These are phyloP conservation scores for Neosalanx taihuensis DNA, from an alignment of 2,797 vertebrate species.

Conservation along the genomic window DNA sequence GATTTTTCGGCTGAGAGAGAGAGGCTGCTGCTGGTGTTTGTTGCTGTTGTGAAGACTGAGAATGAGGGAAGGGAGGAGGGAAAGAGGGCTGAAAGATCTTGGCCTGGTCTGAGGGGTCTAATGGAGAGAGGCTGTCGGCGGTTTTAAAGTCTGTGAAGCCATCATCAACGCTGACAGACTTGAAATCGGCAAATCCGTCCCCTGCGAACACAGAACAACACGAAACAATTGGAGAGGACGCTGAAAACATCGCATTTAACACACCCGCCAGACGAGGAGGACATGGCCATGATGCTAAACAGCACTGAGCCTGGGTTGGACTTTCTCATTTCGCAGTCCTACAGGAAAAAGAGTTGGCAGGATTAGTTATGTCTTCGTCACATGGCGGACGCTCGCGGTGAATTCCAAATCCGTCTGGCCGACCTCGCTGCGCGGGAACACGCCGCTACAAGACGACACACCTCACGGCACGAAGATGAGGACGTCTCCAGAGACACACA, in stretches of 20 bases:
- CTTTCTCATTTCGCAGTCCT: conserved; percentile 40
- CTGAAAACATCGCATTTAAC: conserved; percentile 31
- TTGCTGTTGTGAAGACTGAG: conserved; percentile 71
- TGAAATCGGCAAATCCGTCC: conserved; percentile 94
- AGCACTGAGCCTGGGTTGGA: conserved; percentile 20
- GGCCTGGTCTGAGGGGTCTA: conserved; percentile 87
- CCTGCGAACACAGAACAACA: conserved; percentile 69
- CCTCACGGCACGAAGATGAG: conserved; percentile 49
- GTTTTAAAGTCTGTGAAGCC: conserved; percentile 99
- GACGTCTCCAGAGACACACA: conserved; percentile 20
- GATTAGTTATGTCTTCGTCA: conserved; percentile 37
- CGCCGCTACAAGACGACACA: conserved; percentile 15
- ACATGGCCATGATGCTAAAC: conserved; percentile 17
- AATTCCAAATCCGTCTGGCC: conserved; percentile 18
- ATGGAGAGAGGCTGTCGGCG: conserved; percentile 90
- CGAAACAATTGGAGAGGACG: conserved; percentile 38
- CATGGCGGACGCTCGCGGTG: conserved; percentile 14
- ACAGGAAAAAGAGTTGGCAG: conserved; percentile 25
- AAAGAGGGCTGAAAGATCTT: conserved; percentile 85
- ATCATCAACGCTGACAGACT: conserved; percentile 84
- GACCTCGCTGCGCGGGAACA: conserved; percentile 12
- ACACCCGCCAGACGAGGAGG: not conserved
- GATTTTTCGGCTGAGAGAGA: conserved; percentile 80
- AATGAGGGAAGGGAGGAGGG: conserved; percentile 75
- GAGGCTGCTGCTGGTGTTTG: conserved; percentile 69